Percentiles rank a stretch among this genome's conserved stretches.
These are phyloP conservation scores for Chamaetylas fuelleborni DNA, from an alignment of 2,113 vertebrate species.

Conservation along the genomic window DNA sequence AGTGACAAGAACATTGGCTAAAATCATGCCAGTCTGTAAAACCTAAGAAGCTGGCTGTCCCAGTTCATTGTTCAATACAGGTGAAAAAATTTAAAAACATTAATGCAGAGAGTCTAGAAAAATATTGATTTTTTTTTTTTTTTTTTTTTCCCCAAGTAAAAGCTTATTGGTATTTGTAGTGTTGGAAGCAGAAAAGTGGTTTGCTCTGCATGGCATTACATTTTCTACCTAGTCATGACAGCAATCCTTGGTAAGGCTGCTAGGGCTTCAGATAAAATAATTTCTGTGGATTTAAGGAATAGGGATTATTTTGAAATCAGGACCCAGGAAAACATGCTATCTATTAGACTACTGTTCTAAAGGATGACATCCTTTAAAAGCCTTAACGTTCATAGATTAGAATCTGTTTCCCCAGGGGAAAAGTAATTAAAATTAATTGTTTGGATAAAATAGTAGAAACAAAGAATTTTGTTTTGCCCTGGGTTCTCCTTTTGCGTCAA, in stretches of 20 bases:
- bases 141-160: not conserved
- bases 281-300: not conserved
- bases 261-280: not conserved
- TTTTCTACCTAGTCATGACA: not conserved
- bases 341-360: not conserved
- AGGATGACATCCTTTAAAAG: not conserved
- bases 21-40: not conserved
- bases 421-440: not conserved
- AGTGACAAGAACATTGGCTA: not conserved
- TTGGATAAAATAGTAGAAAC: not conserved
- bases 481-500: not conserved
- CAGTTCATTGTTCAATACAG: not conserved
- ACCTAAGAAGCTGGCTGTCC: not conserved
- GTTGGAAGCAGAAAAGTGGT: not conserved
- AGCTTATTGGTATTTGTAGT: accelerated
- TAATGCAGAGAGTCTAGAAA: not conserved
- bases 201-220: not conserved
- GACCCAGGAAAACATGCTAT: not conserved
- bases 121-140: not conserved
- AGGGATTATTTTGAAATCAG: not conserved
- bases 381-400: not conserved
- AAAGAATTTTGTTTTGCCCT: not conserved
- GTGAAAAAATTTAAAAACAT: not conserved
- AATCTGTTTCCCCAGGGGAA: not conserved
- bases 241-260: not conserved